Evolutionary conservation across 2,797 vertebrate genomes (phyloP).

Genomic region (Nyctibius grandis): DNA sequence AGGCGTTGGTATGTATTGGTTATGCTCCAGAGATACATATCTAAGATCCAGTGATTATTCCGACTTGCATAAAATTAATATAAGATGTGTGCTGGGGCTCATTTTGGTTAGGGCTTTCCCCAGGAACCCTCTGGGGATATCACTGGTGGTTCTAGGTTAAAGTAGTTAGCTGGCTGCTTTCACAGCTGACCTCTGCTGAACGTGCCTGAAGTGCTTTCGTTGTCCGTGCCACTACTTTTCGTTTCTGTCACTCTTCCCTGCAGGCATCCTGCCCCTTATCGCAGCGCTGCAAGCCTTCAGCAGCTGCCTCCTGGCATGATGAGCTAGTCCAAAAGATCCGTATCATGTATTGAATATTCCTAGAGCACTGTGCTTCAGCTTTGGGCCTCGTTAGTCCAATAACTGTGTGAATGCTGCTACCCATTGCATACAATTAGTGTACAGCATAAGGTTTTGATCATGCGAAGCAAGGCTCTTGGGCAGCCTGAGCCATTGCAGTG

Average conservation of each 20-base stretch:
- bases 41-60: neutral
- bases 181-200: neutral
- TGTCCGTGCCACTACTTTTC: neutral
- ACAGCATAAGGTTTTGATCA: neutral
- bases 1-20: neutral
- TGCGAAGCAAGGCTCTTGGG: neutral
- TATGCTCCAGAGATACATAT: neutral
- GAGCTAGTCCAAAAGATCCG: neutral
- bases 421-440: neutral
- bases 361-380: neutral
- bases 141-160: neutral
- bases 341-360: neutral
- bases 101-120: neutral
- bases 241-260: neutral
- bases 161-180: neutral
- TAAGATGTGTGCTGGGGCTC: neutral
- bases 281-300: accelerated
- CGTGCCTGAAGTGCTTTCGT: neutral
- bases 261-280: neutral
- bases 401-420: neutral
- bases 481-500: neutral
- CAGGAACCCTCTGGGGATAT: neutral
- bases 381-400: neutral
- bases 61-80: neutral
- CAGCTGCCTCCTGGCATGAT: neutral